Percentiles rank a stretch among this genome's conserved stretches.
phyloP scores from a whole-genome alignment of 2,113 vertebrate species.

The Pseudolaguvia tuberculata region DNA sequence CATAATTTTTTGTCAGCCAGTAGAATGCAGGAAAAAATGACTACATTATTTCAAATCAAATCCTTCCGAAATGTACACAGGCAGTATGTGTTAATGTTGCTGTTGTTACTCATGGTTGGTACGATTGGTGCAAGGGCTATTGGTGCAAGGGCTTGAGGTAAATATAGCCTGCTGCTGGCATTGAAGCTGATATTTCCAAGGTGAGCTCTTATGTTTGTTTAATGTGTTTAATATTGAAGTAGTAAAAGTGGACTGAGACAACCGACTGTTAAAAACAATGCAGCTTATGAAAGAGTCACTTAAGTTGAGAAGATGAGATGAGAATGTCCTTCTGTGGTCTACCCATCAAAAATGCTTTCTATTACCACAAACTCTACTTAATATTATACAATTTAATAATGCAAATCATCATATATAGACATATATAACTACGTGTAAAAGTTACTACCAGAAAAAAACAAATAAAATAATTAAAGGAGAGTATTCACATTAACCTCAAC shows the following conservation, averaged over 20 bases:
- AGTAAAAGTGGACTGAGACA: neutral
- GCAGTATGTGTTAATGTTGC: neutral
- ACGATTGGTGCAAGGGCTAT: too few relatives aligned
- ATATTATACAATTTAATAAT: neutral
- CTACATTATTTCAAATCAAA: neutral
- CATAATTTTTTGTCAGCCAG: too few relatives aligned
- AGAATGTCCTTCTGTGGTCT: too few relatives aligned
- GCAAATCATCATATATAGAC: neutral
- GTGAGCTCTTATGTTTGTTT: constrained; percentile 18
- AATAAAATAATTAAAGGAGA: neutral
- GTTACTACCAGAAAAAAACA: neutral
- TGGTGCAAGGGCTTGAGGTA: constrained; percentile 5
- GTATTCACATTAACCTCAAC: neutral
- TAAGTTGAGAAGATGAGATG: too few relatives aligned
- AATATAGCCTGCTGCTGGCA: constrained; percentile 12
- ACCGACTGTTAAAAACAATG: neutral
- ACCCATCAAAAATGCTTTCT: too few relatives aligned
- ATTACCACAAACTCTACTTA: too few relatives aligned
- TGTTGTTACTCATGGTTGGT: neutral
- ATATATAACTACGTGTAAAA: neutral
- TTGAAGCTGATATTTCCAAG: constrained; percentile 21
- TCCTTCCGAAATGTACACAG: neutral
- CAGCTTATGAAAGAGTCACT: neutral
- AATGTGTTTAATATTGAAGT: neutral
- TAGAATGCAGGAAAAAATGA: neutral